A percentile compares a stretch with the other conserved stretches of the same genome.
phyloP scores from a whole-genome alignment of 2,888 invertebrate genomes.

The Podabrus alpinus region DNA sequence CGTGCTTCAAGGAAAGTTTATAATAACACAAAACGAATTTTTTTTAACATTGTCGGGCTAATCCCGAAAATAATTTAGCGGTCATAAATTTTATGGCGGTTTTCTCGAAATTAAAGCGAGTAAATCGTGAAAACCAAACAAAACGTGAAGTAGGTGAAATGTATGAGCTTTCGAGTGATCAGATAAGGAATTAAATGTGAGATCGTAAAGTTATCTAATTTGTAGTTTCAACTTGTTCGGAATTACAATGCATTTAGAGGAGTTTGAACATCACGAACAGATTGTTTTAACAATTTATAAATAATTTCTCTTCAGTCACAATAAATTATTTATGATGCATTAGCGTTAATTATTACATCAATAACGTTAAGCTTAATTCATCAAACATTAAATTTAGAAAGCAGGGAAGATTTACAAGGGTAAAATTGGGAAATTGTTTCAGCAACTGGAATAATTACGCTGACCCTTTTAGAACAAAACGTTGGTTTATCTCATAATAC shows the following conservation, averaged over 20 bases:
- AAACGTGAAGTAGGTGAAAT: constrained; percentile 15
- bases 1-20: not conserved
- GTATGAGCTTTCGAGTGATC: constrained; percentile 6
- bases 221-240: constrained; percentile 13
- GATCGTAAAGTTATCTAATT: constrained; percentile 22
- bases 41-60: not conserved
- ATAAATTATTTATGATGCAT: not conserved
- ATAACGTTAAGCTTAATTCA: not conserved
- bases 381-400: not conserved
- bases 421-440: not conserved
- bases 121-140: constrained; percentile 16
- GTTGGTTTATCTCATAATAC: not conserved
- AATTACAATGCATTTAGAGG: constrained; percentile 11
- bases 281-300: not conserved
- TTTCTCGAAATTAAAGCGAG: not conserved
- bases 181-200: constrained; percentile 16
- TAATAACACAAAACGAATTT: not conserved
- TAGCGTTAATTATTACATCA: not conserved
- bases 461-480: not conserved
- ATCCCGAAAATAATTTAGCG: not conserved
- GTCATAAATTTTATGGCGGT: not conserved
- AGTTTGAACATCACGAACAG: not conserved
- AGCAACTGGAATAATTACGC: not conserved
- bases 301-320: not conserved
- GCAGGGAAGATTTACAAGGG: not conserved